A percentile compares a stretch with the other conserved stretches of the same genome.
phyloP scores from a whole-genome alignment of 1,140 invertebrate genomes.

The Lethrus apterus region DNA sequence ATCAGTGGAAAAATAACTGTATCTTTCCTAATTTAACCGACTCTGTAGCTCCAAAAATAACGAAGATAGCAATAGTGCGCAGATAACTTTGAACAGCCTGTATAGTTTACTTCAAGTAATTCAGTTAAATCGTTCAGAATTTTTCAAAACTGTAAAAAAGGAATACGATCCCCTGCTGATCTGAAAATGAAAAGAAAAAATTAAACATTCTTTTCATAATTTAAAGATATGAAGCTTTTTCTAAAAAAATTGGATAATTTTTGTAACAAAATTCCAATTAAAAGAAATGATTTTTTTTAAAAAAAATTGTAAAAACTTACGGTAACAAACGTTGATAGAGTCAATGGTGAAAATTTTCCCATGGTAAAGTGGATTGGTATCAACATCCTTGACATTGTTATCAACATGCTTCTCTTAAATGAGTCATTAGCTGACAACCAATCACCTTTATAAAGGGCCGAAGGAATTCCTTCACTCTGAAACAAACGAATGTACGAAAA shows the following conservation, averaged over 20 bases:
- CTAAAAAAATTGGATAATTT: too few relatives aligned
- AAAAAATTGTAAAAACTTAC: conserved; percentile 18
- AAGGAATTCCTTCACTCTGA: too few relatives aligned
- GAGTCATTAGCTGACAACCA: conserved; percentile 26
- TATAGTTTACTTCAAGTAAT: too few relatives aligned
- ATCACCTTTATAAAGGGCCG: conserved; percentile 27
- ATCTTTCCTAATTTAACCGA: too few relatives aligned
- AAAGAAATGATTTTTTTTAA: neutral
- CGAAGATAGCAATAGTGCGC: too few relatives aligned
- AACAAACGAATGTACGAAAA: too few relatives aligned
- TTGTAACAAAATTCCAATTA: too few relatives aligned
- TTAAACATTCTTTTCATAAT: neutral
- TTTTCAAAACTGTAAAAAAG: conserved; percentile 6
- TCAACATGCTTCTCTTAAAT: conserved; percentile 30
- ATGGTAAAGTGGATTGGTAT: conserved; percentile 32
- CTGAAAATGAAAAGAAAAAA: conserved; percentile 2
- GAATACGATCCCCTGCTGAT: conserved; percentile 5
- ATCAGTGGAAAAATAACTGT: too few relatives aligned
- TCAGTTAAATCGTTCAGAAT: too few relatives aligned
- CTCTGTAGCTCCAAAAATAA: too few relatives aligned
- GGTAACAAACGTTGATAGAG: conserved; percentile 29
- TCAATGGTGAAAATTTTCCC: conserved; percentile 33
- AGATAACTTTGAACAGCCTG: too few relatives aligned
- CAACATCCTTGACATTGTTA: conserved; percentile 31
- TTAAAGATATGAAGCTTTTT: neutral